A percentile compares a stretch with the other conserved stretches of the same genome.
Conservation (phyloP, 2,888 invertebrate species). For the Noctua fimbriata region DNA sequence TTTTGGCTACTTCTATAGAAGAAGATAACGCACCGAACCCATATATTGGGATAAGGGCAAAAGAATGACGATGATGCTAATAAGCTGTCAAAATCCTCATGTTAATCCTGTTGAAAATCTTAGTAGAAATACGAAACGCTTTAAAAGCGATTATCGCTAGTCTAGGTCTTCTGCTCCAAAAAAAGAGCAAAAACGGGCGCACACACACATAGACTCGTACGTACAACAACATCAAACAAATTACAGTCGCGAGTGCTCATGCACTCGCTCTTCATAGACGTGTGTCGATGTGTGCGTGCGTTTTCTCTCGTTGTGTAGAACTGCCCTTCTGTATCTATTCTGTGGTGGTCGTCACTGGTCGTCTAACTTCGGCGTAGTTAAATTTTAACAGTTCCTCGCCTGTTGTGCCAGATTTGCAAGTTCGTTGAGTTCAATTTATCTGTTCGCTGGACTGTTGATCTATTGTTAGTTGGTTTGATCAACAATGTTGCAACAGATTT, state of each 20-base stretch:
- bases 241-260: neutral
- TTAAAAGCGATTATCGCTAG: neutral
- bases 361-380: conserved; percentile 49
- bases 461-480: conserved; percentile 13
- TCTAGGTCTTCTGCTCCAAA: neutral
- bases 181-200: neutral
- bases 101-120: neutral
- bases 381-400: conserved; percentile 54
- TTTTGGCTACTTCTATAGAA: neutral
- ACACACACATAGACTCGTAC: neutral
- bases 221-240: neutral
- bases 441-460: conserved; percentile 27
- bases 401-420: conserved; percentile 42
- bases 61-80: neutral
- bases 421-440: conserved; percentile 49
- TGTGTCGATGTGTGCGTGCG: neutral
- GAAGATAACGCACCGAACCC: neutral
- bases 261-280: neutral
- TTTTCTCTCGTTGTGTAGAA: neutral
- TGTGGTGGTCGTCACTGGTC: conserved; percentile 11
- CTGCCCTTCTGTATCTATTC: neutral
- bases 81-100: neutral
- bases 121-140: neutral
- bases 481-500: neutral
- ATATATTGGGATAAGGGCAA: neutral